Evolutionary conservation across 2,797 vertebrate genomes (phyloP).

Genomic region (Onychomys torridus): DNA sequence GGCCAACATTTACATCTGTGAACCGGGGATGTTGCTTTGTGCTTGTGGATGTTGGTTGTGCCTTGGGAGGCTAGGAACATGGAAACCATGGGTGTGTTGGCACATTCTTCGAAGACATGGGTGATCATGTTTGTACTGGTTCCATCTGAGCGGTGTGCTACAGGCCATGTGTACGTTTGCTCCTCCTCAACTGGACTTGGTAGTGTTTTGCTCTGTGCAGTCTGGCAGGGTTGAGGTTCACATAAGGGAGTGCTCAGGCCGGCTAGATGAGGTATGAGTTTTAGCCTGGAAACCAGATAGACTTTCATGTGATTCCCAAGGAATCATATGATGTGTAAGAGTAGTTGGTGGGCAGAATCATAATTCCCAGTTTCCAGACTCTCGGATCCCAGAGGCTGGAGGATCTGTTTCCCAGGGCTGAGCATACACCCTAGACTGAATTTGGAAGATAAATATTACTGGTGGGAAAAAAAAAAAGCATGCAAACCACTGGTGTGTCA

Average conservation of each 20-base stretch:
- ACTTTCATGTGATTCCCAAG: background rate
- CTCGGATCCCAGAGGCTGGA: background rate
- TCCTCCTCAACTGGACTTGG: background rate
- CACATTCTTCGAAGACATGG: background rate
- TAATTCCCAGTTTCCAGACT: background rate
- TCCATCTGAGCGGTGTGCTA: background rate
- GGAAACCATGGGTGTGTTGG: accelerated
- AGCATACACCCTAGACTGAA: background rate
- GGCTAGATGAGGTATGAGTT: background rate
- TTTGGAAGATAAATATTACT: conserved; percentile 34
- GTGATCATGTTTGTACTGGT: background rate
- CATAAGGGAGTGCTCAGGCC: background rate
- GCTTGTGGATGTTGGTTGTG: background rate
- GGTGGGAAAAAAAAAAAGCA: background rate
- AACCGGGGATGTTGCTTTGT: background rate
- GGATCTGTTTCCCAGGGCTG: background rate
- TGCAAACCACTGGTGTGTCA: background rate
- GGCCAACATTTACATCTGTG: background rate
- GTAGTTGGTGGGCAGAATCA: background rate
- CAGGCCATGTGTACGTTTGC: background rate
- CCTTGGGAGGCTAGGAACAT: background rate
- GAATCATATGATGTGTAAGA: background rate
- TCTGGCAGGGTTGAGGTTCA: background rate
- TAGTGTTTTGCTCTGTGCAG: background rate
- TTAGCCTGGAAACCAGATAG: background rate